Percentiles rank a stretch among this genome's conserved stretches.
phyloP scores from a whole-genome alignment of 2,797 vertebrate species.

The Urophycis tenuis region DNA sequence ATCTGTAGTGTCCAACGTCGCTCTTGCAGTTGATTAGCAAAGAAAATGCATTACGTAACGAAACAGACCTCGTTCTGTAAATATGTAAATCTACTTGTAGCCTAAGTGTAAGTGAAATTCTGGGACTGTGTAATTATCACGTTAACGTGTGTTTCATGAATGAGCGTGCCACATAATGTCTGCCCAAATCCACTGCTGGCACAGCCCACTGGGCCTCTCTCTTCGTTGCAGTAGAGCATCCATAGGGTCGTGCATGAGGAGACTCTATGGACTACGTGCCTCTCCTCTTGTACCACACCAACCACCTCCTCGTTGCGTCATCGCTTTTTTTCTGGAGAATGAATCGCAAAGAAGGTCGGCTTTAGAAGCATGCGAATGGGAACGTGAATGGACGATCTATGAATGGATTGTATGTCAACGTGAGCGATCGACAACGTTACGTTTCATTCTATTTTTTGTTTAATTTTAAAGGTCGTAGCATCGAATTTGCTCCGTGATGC shows the following conservation, averaged over 20 bases:
- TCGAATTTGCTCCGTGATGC: neutral
- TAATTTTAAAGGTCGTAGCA: neutral
- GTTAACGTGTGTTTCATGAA: neutral
- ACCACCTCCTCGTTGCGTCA: conserved; percentile 28
- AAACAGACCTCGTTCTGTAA: neutral
- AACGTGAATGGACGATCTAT: no score
- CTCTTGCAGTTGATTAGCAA: neutral
- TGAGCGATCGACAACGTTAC: neutral
- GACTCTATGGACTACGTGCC: conserved; percentile 49
- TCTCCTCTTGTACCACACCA: conserved; percentile 29
- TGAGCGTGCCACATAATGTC: neutral
- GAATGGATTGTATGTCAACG: neutral
- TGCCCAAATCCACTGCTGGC: neutral
- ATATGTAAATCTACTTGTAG: no score
- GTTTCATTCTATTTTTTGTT: neutral
- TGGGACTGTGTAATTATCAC: no score
- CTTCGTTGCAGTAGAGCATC: neutral
- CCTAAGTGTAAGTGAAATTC: no score
- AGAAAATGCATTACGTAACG: neutral
- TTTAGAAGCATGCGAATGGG: neutral
- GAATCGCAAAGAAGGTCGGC: neutral
- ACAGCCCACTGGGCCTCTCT: neutral
- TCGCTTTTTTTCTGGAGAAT: neutral
- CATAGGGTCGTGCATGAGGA: neutral
- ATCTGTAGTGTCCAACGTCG: neutral